Evolutionary conservation across 2,797 vertebrate genomes (phyloP).

Genomic region (Coreius guichenoti): DNA sequence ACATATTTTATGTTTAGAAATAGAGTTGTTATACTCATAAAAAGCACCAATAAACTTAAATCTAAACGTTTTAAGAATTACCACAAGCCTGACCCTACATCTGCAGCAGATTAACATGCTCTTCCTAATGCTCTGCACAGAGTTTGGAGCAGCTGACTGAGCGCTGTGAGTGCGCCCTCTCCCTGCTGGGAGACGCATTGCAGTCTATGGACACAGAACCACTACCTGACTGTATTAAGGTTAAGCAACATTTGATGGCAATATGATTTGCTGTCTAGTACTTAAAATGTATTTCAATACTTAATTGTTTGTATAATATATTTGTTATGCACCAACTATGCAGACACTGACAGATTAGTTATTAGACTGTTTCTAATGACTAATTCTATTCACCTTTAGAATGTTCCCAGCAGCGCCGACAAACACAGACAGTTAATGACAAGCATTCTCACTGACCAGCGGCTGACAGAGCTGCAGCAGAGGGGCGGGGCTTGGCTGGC

Average conservation of each 20-base stretch:
- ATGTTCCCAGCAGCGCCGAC: constrained; percentile 75
- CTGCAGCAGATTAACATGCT: constrained; percentile 20
- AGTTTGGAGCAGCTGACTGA: constrained; percentile 81
- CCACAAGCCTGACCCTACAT: constrained; percentile 4
- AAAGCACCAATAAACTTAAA: constrained; percentile 36
- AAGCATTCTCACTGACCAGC: constrained; percentile 84
- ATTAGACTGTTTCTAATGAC: not conserved
- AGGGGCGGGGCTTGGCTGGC: constrained; percentile 88
- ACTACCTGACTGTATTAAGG: constrained; percentile 77
- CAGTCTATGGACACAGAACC: constrained; percentile 75
- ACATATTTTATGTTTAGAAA: constrained; percentile 16
- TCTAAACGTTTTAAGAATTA: constrained; percentile 1
- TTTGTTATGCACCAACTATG: not conserved
- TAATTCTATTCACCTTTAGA: constrained; percentile 67
- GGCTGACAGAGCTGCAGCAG: constrained; percentile 84
- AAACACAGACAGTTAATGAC: constrained; percentile 84
- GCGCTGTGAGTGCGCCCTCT: constrained; percentile 78
- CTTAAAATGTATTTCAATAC: not conserved
- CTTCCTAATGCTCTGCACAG: constrained; percentile 58
- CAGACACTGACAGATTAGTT: not conserved
- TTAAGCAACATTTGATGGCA: constrained; percentile 43
- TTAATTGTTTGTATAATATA: not conserved
- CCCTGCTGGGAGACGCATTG: constrained; percentile 77
- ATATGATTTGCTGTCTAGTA: not conserved
- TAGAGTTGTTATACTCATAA: not conserved